Evolutionary conservation across 2,113 vertebrate genomes (phyloP), one percentile per base, ranked within the genome.

Genomic region (Hirundichthys speculiger): DNA sequence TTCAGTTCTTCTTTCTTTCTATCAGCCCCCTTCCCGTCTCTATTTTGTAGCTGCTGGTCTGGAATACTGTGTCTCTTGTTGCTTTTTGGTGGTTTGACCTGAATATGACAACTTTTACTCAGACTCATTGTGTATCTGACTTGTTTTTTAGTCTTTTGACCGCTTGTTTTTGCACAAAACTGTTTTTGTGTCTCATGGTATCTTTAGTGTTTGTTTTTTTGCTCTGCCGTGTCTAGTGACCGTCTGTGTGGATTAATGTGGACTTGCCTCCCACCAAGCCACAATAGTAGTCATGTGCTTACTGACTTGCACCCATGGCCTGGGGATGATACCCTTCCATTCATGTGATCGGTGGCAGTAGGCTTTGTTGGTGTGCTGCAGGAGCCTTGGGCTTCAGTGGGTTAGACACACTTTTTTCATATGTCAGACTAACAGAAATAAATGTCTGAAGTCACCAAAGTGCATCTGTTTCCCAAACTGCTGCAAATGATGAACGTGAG

Each of bases 281-380:
- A 45, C 30, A 79, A 56, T 83, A 86, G 80, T 84, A 84, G 84
- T 91, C 87, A 91, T 89, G 88, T 89, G 88, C 69, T 85, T 57
- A 60, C 16, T 65, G 55, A 80, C 69, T 75, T 79, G 70, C 65
- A 74, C 64, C 51, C 55, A 22, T 77, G 66, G 83, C 85, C 88
- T 58, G 63, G 48, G 84, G 79, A 70, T 75, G 70, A 84, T 73
- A 73, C 66, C 59, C 77, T 49, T 60, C 55, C 25, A 38, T 77
- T 85, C 87, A 90, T 91, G 87, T 91, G 90, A 91, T 75, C 72
- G 64, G 71, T 61, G 67, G 57, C 69, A 84, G 66, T 66, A 70
- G 65, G 56, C 42, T 75, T 52, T 79, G 45, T 71, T 50, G 73
- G 64, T 45, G 5, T 38, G 12, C 50, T 62, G 40, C 10, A 4